Conservation (phyloP, 2,113 vertebrate species). For the Plecotus auritus region DNA sequence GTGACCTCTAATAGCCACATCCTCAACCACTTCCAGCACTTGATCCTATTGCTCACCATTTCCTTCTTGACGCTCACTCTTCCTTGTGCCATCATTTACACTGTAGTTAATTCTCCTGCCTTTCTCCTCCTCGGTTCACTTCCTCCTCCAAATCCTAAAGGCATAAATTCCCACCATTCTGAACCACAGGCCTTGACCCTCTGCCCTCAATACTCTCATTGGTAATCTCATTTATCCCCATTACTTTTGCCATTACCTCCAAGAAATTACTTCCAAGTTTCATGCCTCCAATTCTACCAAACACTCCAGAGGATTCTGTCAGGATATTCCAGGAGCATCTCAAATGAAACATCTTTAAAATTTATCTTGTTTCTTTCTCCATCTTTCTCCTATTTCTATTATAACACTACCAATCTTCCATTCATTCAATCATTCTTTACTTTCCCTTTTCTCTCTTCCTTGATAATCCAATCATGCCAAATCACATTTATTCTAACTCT, state of each 20-base stretch:
- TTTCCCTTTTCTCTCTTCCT: neutral
- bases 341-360: neutral
- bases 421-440: neutral
- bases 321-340: neutral
- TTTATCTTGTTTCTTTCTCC: neutral
- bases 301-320: neutral
- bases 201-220: neutral
- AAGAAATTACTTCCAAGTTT: neutral
- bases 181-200: neutral
- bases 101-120: neutral
- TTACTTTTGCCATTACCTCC: neutral
- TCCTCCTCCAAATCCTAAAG: neutral
- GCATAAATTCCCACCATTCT: neutral
- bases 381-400: neutral
- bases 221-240: neutral
- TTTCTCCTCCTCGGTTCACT: neutral
- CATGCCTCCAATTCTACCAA: neutral
- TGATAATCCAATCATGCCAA: neutral
- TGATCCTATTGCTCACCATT: neutral
- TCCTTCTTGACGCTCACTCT: neutral
- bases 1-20: conserved; percentile 20
- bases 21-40: neutral
- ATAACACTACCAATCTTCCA: neutral
- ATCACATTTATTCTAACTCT: neutral
- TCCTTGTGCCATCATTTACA: neutral